These are phyloP conservation scores for Belonocnema kinseyi DNA, from an alignment of 1,140 invertebrate genomes.

Conservation along the genomic window DNA sequence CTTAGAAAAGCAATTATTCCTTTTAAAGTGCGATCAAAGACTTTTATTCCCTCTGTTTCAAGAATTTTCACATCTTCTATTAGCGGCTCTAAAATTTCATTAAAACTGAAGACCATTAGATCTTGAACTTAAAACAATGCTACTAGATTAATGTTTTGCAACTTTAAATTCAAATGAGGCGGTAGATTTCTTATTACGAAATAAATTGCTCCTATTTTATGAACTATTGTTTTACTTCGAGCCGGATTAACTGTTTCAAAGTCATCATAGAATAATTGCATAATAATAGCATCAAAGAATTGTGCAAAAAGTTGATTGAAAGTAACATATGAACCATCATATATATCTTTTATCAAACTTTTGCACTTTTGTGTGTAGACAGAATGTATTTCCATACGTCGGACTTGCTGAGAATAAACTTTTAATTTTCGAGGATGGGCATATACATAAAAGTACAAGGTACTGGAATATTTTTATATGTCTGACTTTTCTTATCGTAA, in stretches of 20 bases:
- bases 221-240: constrained; percentile 41
- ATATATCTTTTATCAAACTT: constrained; percentile 32
- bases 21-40: too few relatives aligned
- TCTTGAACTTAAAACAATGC: constrained; percentile 44
- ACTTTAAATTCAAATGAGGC: constrained; percentile 40
- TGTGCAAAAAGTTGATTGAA: constrained; percentile 33
- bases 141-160: constrained; percentile 48
- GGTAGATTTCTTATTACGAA: constrained; percentile 47
- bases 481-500: constrained; percentile 19
- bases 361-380: background rate
- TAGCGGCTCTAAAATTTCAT: constrained; percentile 46
- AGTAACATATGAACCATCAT: constrained; percentile 37
- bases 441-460: constrained; percentile 38
- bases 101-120: constrained; percentile 40
- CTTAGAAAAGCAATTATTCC: constrained; percentile 42
- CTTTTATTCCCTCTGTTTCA: constrained; percentile 40
- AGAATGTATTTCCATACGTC: background rate
- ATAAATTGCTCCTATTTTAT: constrained; percentile 47
- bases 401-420: constrained; percentile 27
- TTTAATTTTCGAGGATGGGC: constrained; percentile 42
- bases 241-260: constrained; percentile 40
- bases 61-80: constrained; percentile 45
- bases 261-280: constrained; percentile 47
- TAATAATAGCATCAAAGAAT: too few relatives aligned
- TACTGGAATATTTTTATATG: constrained; percentile 34